These are phyloP conservation scores for Caenorhabditis parvicauda DNA, from an alignment of 2,888 invertebrate genomes.

Conservation along the genomic window DNA sequence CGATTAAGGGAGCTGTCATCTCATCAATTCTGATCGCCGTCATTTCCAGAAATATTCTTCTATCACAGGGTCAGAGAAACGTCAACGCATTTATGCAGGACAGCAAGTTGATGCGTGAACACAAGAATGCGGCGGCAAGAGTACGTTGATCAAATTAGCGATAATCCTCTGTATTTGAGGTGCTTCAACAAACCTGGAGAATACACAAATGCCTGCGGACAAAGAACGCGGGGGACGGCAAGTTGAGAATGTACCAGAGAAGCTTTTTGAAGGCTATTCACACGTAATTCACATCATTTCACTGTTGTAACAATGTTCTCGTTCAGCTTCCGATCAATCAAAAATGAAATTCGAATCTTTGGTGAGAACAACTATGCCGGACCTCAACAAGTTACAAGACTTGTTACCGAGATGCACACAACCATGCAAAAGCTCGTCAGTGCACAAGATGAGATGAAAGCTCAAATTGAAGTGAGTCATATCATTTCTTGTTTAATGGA, in stretches of 20 bases:
- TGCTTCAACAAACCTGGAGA: conserved; percentile 94
- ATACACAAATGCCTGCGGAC: conserved; percentile 80
- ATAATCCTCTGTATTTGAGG: conserved; percentile 13
- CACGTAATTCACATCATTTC: conserved; percentile 25
- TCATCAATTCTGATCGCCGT: conserved; percentile 98
- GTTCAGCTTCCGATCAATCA: conserved; percentile 57
- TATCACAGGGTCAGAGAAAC: conserved; percentile 95
- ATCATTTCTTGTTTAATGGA: no score
- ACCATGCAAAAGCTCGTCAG: conserved; percentile 57
- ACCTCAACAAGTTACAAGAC: conserved; percentile 56
- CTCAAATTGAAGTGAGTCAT: conserved; percentile 58
- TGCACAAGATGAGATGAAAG: conserved; percentile 59
- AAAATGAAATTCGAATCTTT: conserved; percentile 61
- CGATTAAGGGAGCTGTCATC: conserved; percentile 87
- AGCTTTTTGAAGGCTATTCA: conserved; percentile 59
- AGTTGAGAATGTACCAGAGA: conserved; percentile 52
- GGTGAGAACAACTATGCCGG: conserved; percentile 53
- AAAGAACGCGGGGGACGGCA: conserved; percentile 40
- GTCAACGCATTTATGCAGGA: conserved; percentile 99
- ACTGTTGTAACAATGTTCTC: neutral
- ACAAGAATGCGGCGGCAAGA: conserved; percentile 99
- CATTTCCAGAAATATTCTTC: conserved; percentile 95
- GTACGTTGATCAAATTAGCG: conserved; percentile 67
- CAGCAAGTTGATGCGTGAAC: conserved; percentile 96
- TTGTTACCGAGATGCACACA: conserved; percentile 60